Evolutionary conservation across 2,888 invertebrate genomes (phyloP).

Genomic region (Branchinecta sandiegonensis): DNA sequence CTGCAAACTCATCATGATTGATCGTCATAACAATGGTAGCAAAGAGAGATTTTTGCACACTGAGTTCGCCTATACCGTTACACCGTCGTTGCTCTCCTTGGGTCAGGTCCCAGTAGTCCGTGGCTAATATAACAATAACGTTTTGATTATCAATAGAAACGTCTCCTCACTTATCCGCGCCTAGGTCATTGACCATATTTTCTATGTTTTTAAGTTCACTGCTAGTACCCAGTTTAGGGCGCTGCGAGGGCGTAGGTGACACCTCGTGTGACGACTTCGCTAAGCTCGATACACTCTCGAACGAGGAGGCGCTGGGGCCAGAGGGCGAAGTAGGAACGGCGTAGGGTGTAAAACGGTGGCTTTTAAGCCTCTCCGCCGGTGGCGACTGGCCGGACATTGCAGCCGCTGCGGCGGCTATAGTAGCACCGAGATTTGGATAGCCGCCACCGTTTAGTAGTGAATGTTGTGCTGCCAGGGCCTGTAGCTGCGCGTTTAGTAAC

Average conservation of each 20-base stretch:
- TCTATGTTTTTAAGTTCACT: slow-evolving; percentile 89
- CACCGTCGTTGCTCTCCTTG: too few species aligned
- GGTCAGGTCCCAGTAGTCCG: too few species aligned
- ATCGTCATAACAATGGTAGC: too few species aligned
- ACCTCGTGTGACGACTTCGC: slow-evolving; percentile 15
- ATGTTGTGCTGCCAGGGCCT: slow-evolving; percentile 69
- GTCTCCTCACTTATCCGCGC: slow-evolving; percentile 47
- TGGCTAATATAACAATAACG: background rate
- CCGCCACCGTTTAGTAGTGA: slow-evolving; percentile 49
- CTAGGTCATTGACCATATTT: slow-evolving; percentile 91
- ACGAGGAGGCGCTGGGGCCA: slow-evolving; percentile 22
- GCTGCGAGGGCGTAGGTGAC: slow-evolving; percentile 26
- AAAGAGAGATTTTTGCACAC: too few species aligned
- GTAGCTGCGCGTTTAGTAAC: slow-evolving; percentile 70
- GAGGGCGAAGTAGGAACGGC: slow-evolving; percentile 49
- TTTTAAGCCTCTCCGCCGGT: slow-evolving; percentile 34
- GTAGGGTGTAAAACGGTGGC: slow-evolving; percentile 77
- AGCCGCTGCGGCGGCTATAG: slow-evolving; percentile 26
- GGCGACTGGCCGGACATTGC: slow-evolving; percentile 25
- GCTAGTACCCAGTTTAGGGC: slow-evolving; percentile 38
- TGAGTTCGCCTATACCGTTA: too few species aligned
- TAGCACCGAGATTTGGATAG: slow-evolving; percentile 41
- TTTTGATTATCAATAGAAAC: background rate
- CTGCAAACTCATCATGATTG: too few species aligned
- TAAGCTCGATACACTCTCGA: background rate